Percentiles rank a stretch among this genome's conserved stretches.
Conservation (phyloP, 1,140 invertebrate species). For the Tetramorium alpestre region DNA sequence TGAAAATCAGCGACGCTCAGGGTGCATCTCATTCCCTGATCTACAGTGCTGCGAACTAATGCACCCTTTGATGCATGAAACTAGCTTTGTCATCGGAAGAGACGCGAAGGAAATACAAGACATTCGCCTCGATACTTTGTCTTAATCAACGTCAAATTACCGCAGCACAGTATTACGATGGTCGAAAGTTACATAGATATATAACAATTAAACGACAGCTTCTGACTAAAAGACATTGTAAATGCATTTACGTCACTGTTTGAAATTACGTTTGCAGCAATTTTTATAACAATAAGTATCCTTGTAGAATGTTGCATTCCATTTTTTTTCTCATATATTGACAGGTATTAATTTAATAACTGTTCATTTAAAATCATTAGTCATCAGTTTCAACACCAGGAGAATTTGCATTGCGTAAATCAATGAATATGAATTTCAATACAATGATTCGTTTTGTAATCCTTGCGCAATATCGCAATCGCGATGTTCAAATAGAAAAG, state of each 20-base stretch:
- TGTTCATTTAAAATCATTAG: slow-evolving; percentile 4
- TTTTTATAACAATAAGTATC: neutral
- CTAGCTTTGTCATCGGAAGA: slow-evolving; percentile 58
- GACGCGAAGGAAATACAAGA: slow-evolving; percentile 50
- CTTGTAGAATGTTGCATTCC: neutral
- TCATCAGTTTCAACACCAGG: neutral
- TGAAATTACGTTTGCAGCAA: neutral
- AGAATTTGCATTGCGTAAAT: neutral
- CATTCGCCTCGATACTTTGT: slow-evolving; percentile 54
- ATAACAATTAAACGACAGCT: slow-evolving; percentile 49
- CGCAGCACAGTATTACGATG: neutral
- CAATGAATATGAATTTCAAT: slow-evolving; percentile 19
- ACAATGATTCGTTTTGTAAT: slow-evolving; percentile 4
- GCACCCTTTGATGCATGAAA: slow-evolving; percentile 62
- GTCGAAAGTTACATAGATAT: slow-evolving; percentile 39
- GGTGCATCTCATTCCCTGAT: slow-evolving; percentile 72
- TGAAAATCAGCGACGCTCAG: slow-evolving; percentile 71
- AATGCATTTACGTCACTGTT: slow-evolving; percentile 1
- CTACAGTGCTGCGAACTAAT: slow-evolving; percentile 63
- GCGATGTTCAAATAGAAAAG: slow-evolving; percentile 10
- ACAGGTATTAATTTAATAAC: neutral
- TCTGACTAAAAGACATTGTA: neutral
- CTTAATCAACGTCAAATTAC: slow-evolving; percentile 60
- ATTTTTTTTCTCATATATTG: neutral
- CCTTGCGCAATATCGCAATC: slow-evolving; percentile 58